Percentiles rank a stretch among this genome's conserved stretches.
These are phyloP conservation scores for Hydractinia symbiolongicarpus DNA, from an alignment of 30 jellyfish, hydroid and myxozoan genomes.

Conservation along the genomic window DNA sequence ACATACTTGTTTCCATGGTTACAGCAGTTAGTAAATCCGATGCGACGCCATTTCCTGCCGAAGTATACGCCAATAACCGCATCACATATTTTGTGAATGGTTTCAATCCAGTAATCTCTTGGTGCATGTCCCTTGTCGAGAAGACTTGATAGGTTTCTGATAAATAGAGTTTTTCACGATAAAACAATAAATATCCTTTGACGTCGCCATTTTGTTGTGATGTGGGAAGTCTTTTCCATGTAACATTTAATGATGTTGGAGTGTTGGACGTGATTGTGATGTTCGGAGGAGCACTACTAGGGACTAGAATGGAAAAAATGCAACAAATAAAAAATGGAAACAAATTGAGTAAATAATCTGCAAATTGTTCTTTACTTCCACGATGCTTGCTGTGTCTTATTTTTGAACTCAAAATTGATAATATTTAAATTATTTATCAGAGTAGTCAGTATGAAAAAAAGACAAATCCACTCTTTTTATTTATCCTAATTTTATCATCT, in stretches of 20 bases:
- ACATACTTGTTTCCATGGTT: conserved; percentile 1
- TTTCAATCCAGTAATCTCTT: background rate
- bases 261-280: background rate
- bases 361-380: too few species aligned
- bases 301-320: background rate
- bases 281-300: conserved; percentile 6
- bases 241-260: background rate
- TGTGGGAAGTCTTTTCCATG: background rate
- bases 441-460: too few species aligned
- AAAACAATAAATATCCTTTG: background rate
- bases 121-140: background rate
- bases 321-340: too few species aligned
- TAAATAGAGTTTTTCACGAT: background rate
- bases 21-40: background rate
- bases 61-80: conserved; percentile 8
- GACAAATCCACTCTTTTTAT: too few species aligned
- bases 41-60: conserved; percentile 15
- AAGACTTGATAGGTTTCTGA: background rate
- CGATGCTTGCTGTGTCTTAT: too few species aligned
- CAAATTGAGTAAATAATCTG: too few species aligned
- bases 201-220: background rate
- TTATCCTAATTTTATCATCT: too few species aligned
- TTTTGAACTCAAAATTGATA: too few species aligned
- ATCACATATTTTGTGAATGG: conserved; percentile 5
- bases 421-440: too few species aligned